Conservation (phyloP, 2,888 invertebrate species). For the Eupeodes latifasciatus region DNA sequence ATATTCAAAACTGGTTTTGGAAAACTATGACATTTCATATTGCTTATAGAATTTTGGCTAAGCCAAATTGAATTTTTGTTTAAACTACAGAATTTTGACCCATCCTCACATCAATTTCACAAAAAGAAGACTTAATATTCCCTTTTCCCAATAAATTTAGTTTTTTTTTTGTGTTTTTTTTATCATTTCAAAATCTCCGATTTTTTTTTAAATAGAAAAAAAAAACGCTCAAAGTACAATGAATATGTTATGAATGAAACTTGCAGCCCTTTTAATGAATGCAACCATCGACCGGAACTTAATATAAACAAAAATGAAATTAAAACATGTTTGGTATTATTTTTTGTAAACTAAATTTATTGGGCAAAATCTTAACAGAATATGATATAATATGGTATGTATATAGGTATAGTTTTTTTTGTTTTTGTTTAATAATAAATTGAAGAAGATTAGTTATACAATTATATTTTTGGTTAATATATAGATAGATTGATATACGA, state of each 20-base stretch:
- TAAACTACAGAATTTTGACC: neutral
- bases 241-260: constrained; percentile 52
- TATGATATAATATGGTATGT: constrained; percentile 35
- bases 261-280: constrained; percentile 59
- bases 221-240: constrained; percentile 11
- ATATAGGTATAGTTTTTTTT: neutral
- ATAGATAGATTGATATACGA: neutral
- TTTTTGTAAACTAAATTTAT: constrained; percentile 86
- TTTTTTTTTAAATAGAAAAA: neutral
- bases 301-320: constrained; percentile 74
- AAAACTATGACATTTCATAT: neutral
- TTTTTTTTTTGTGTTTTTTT: constrained; percentile 39
- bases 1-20: neutral
- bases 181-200: neutral
- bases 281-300: constrained; percentile 49
- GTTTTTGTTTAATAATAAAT: neutral
- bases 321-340: constrained; percentile 81
- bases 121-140: constrained; percentile 31
- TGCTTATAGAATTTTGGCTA: neutral
- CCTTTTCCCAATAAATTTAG: constrained; percentile 75
- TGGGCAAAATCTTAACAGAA: constrained; percentile 82
- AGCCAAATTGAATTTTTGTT: neutral
- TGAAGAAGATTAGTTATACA: constrained; percentile 16
- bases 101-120: constrained; percentile 11
- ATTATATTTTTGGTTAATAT: constrained; percentile 6